Conservation (phyloP, 2,113 vertebrate genomes). For the Ibidorhyncha struthersii region DNA sequence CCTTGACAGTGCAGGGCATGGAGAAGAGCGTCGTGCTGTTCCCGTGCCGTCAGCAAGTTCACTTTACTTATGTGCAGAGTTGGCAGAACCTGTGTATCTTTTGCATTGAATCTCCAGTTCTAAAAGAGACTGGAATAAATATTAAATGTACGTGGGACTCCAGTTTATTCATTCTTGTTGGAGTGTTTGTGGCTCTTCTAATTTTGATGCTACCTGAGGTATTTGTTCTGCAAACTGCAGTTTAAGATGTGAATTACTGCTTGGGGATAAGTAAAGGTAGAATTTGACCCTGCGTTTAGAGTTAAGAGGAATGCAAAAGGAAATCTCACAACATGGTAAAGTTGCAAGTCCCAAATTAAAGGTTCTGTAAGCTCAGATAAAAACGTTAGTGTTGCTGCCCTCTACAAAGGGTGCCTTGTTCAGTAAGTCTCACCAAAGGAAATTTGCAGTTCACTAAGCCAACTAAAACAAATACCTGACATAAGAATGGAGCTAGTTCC, state of each 20-base stretch:
- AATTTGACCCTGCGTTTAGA: neutral
- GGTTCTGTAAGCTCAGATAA: conserved; percentile 56
- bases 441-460: conserved; percentile 51
- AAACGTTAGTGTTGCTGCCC: conserved; percentile 56
- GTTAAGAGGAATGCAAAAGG: neutral
- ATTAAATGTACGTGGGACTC: neutral
- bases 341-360: conserved; percentile 66
- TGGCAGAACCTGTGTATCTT: neutral
- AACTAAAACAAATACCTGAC: conserved; percentile 61
- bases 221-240: neutral
- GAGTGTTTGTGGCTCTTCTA: neutral
- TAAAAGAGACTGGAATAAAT: neutral
- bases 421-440: conserved; percentile 62
- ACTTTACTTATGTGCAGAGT: neutral
- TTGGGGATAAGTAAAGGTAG: neutral
- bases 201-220: neutral
- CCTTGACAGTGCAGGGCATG: neutral
- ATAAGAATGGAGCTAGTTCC: neutral
- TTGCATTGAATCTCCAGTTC: neutral
- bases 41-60: neutral
- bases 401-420: conserved; percentile 73
- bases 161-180: neutral
- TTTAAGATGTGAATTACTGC: neutral
- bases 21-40: neutral
- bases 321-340: conserved; percentile 30